Evolutionary conservation across 2,113 vertebrate species (phyloP), one percentile per base, ranked within the genome.

Genomic region (Canis aureus): DNA sequence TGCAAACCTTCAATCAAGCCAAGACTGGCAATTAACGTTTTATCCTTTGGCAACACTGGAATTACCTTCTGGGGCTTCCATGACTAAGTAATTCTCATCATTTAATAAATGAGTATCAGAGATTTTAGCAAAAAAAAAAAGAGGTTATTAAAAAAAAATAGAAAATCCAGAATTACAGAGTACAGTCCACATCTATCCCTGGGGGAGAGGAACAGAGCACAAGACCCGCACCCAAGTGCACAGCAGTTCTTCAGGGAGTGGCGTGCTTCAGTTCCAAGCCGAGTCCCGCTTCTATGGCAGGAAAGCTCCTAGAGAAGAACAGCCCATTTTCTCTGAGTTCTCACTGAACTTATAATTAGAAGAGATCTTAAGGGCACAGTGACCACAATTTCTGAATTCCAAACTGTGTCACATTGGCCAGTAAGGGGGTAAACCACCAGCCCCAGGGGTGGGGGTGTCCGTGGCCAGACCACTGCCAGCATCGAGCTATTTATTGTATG

Each of bases 41-140:
- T 51, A 83, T 38, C 88, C 49, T 95, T 92, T 67, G 73, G 92
- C 89, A 74, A 87, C 73, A 82, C 51, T 80, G 90, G 62, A 55
- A 90, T 71, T 69, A 95, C 64, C 3, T 51, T 71, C 88, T 9
- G 78, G 67, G 62, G 69, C 22, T 89, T 81, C 94, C 43, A 60
- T 25, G 7, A 83, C 79, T 57, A 96, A 87, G 53, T 38, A 32
- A 84, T 38, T 90, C 62, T 57, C 35, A 64, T 49, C 43, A 38
- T 86, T 92, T 82, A 95, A 83, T 91, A 86, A 64, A 83, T 19
- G 74, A 89, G 27, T 67, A 4, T 25, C 71, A 64, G 4, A 66
- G 66, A 78, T 55, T 85, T 95, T 23, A 91, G 62, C 60, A 93
- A 90, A 82, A 59, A 94, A 57, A 43, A 43, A 59, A 94, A 51